Percentiles rank a stretch among this genome's conserved stretches.
Conservation (phyloP, 2,888 invertebrate genomes). For the Cheilosia impressa region DNA sequence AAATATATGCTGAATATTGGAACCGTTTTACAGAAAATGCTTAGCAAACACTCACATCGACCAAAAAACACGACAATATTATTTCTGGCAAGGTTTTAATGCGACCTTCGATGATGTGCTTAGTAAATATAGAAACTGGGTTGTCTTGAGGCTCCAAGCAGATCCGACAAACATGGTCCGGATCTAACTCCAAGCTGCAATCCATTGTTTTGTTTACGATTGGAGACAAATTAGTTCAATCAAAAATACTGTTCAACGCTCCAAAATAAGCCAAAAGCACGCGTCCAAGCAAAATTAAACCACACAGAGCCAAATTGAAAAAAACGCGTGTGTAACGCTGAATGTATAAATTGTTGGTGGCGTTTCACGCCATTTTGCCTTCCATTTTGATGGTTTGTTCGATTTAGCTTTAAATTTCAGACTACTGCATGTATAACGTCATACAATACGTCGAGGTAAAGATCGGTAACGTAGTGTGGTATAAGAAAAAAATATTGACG, state of each 20-base stretch:
- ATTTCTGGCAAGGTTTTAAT: slow-evolving; percentile 66
- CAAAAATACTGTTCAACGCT: slow-evolving; percentile 66
- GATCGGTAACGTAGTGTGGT: no score
- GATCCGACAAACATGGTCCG: slow-evolving; percentile 60
- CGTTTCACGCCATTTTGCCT: slow-evolving; percentile 58
- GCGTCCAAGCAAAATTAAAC: slow-evolving; percentile 64
- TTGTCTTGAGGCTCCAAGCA: slow-evolving; percentile 58
- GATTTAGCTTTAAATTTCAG: not conserved
- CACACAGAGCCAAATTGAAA: slow-evolving; percentile 41
- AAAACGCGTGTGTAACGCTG: slow-evolving; percentile 45
- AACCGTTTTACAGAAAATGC: not conserved
- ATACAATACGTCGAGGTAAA: not conserved
- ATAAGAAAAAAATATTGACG: no score
- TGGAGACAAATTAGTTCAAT: slow-evolving; percentile 41
- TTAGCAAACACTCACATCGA: slow-evolving; percentile 45
- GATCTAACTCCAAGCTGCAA: slow-evolving; percentile 71
- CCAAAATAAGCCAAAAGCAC: slow-evolving; percentile 42
- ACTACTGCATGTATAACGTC: not conserved
- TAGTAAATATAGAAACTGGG: slow-evolving; percentile 61
- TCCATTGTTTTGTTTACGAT: slow-evolving; percentile 69
- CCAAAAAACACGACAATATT: slow-evolving; percentile 57
- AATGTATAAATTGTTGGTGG: slow-evolving; percentile 56
- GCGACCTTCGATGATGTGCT: slow-evolving; percentile 62
- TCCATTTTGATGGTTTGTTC: not conserved
- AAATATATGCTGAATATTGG: not conserved